Evolutionary conservation across 1,140 invertebrate species (phyloP), one percentile per base, ranked within the genome.

Genomic region (Anastatus disparis): DNA sequence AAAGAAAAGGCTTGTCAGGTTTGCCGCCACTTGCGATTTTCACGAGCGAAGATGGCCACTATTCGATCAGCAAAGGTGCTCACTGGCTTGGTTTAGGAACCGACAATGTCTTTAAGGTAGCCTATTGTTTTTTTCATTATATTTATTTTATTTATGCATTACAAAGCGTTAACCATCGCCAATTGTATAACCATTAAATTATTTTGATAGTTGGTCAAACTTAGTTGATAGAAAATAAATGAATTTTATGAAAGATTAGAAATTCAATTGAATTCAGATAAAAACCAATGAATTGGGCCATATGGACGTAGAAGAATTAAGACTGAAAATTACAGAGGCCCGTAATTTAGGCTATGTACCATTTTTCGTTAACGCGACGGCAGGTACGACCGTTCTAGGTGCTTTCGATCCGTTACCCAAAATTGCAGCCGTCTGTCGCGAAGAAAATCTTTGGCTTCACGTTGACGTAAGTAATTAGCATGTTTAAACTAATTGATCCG

Each of bases 21-120:
- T 75, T 90, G 26, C 89, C 89, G 2, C 88, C 88, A 4, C 76
- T 94, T 58, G 89, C 90, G 0, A 81, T 90, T 7, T 93, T 93
- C 70, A 90, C 91, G 24, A 94, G 93, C n/a, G 89, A 93, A 79
- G 91, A 95, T 84, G 91, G 93, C 66, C 96, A 98, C 82, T 98
- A 97, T 82, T 97, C 96, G 0, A 90, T 97, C 15, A 87, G 89
- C 72, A 95, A 95, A 84, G 90, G 88, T 3, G 90, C 91, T 2
- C 90, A 94, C 76, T 93, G 94, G 89, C 82, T 96, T 9, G 95
- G 95, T 0, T 82, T 96, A 26, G 95, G 95, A 0, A 91, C 89
- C 0, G 90, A 96, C 26, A 92, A 79, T 22, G 73, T 86, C 13
- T 80, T 79, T 38, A 80, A 82, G 76, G 83, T 85, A 40, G 10